These are phyloP conservation scores for Parapristionchus giblindavisi DNA, from an alignment of 2,888 invertebrate genomes.

Conservation along the genomic window DNA sequence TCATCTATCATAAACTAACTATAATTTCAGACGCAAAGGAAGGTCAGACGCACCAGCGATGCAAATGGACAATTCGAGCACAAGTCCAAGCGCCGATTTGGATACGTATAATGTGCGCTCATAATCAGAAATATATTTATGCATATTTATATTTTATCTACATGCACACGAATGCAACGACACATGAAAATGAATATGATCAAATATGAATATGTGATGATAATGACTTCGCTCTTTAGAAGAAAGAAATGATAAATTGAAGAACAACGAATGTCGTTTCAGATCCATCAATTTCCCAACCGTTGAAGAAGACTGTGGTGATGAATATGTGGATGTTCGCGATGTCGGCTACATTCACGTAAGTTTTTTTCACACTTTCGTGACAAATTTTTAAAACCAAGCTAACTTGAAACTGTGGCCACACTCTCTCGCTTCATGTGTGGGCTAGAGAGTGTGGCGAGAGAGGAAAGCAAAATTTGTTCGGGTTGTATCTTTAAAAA, in stretches of 20 bases:
- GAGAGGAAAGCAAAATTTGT: no score
- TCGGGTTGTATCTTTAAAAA: no score
- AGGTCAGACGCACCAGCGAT: conserved; percentile 44
- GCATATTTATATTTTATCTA: no score
- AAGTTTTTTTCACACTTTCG: background rate
- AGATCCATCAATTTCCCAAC: conserved; percentile 53
- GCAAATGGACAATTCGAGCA: conserved; percentile 60
- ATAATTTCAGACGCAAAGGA: conserved; percentile 8
- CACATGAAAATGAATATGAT: no score
- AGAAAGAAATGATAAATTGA: background rate
- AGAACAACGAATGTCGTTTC: background rate
- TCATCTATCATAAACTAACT: no score
- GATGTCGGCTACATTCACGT: conserved; percentile 49
- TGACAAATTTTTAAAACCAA: background rate
- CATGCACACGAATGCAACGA: no score
- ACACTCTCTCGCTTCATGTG: no score
- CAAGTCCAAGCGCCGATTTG: conserved; percentile 50
- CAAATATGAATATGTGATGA: no score
- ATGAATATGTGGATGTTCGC: conserved; percentile 56
- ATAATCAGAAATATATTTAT: background rate
- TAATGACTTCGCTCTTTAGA: background rate
- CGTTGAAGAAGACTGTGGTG: conserved; percentile 43
- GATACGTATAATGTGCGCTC: conserved; percentile 54
- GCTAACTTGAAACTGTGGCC: no score
- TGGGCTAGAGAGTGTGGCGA: no score